Evolutionary conservation across 2,888 invertebrate species (phyloP).

Genomic region (Pandemis cinnamomeana): DNA sequence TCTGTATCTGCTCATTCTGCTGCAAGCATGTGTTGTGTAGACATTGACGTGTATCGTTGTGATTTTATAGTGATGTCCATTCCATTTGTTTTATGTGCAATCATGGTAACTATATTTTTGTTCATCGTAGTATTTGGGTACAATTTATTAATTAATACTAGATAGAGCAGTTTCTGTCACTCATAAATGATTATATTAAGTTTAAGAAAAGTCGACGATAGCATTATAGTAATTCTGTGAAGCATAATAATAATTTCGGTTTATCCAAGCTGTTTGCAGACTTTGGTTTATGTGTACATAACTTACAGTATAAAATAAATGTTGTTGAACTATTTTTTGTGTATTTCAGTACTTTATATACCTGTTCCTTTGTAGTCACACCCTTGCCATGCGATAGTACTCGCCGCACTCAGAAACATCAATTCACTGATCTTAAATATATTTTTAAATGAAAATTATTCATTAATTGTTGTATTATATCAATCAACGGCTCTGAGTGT

Average conservation of each 20-base stretch:
- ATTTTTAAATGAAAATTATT: neutral
- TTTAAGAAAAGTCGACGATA: conserved; percentile 27
- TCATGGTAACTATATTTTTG: conserved; percentile 23
- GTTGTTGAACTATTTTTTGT: conserved; percentile 48
- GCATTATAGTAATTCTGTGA: conserved; percentile 23
- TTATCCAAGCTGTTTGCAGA: conserved; percentile 17
- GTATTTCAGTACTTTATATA: conserved; percentile 51
- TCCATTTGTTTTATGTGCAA: conserved; percentile 35
- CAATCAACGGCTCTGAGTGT: neutral
- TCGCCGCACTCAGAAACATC: neutral
- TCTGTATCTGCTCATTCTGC: conserved; percentile 24
- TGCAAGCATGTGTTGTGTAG: conserved; percentile 42
- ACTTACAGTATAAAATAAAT: conserved; percentile 48
- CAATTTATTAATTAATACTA: conserved; percentile 24
- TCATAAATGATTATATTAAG: conserved; percentile 11
- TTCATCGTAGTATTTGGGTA: conserved; percentile 21
- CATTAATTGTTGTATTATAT: neutral
- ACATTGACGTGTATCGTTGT: conserved; percentile 46
- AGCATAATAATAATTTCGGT: conserved; percentile 11
- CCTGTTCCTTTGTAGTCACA: conserved; percentile 38
- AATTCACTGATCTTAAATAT: neutral
- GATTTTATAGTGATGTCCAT: conserved; percentile 34
- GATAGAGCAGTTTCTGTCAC: conserved; percentile 1
- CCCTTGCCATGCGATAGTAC: conserved; percentile 23
- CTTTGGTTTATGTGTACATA: conserved; percentile 28